Evolutionary conservation across 2,797 vertebrate species (phyloP), one percentile per base, ranked within the genome.

Genomic region (Atherinosoma microstoma): DNA sequence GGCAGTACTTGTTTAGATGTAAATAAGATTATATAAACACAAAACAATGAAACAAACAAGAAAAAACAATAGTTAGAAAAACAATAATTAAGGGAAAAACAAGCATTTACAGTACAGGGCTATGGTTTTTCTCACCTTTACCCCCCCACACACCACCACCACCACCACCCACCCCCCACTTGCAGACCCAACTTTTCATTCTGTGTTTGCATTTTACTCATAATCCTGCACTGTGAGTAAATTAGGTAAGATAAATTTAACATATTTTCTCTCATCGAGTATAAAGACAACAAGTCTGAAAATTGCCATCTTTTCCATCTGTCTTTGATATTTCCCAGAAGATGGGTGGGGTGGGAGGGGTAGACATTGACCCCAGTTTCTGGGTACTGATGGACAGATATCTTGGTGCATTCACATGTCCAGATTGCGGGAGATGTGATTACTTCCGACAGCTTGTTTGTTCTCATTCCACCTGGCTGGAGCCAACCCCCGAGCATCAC

Each of bases 381-480:
- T 70, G 80, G 61, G 66, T 64, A 45, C 86, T 91, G 93, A 92
- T 89, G 80, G 91, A 93, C 88, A 91, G 88, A 91, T 90, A 92
- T 89, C 87, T 80, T 64, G 82, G 84, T 84, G 84, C 80, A 80
- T 86, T 93, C 87, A 74, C 86, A 90, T 88, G 88, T 87, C 87
- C 84, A 88, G 70, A 89, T 82, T 90, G 89, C 79, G 75, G 75
- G 75, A 83, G 92, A 93, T 83, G 82, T 91, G 90, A 95, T 94
- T 89, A 89, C 85, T 90, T 91, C 84, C 89, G 94, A 94, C 94
- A 94, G 91, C 83, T 90, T 94, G 92, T 93, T 94, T 94, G 92
- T 92, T 94, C 91, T 92, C 85, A 89, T 94, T 94, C 91, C 92
- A 94, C 92, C 89, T 93, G 92, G 93, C 76, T 91, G 87, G 70